phyloP scores from a whole-genome alignment of 2,113 vertebrate genomes.

The Lophochroa leadbeateri region DNA sequence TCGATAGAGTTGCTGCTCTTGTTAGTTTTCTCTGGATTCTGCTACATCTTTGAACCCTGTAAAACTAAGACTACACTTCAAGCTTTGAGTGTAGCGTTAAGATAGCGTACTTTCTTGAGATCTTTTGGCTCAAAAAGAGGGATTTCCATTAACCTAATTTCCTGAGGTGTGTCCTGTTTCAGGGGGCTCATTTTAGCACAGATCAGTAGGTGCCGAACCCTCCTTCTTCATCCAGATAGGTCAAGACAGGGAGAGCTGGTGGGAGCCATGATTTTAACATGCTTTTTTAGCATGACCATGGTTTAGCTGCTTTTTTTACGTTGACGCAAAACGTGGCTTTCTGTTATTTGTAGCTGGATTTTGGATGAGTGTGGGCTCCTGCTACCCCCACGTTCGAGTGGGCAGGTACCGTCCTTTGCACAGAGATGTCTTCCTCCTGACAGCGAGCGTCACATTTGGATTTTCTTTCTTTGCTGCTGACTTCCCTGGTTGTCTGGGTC shows the following conservation, averaged over 20 bases:
- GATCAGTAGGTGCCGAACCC: background rate
- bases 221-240: background rate
- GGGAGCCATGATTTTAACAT: background rate
- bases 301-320: background rate
- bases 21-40: background rate
- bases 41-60: background rate
- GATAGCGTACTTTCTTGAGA: background rate
- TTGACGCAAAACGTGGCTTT: background rate
- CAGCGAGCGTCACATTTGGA: rapidly evolving
- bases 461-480: background rate
- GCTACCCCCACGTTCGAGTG: rapidly evolving
- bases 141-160: background rate
- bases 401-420: background rate
- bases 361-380: background rate
- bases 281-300: background rate
- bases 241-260: background rate
- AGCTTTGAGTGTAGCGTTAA: background rate
- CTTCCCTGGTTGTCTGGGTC: background rate
- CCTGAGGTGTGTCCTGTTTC: background rate
- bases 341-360: background rate
- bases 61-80: background rate
- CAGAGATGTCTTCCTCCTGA: background rate
- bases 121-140: background rate
- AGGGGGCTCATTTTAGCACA: background rate
- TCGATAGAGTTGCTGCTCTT: background rate